Base-by-base conservation (phyloP, 2,888 invertebrate species). In the Plebejus argus region DNA sequence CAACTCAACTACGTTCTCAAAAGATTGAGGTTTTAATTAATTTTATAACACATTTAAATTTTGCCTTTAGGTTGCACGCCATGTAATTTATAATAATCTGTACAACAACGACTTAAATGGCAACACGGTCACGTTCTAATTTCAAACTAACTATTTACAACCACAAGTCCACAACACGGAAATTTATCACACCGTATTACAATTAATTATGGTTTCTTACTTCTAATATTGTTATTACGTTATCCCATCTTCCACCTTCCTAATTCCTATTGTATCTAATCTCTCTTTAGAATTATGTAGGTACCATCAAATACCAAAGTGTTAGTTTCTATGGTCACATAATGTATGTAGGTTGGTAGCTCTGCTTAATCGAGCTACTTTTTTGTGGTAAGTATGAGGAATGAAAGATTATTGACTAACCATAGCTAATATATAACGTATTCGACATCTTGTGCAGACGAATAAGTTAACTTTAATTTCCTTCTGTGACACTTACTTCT, bases 51-150 rank as follows among this genome's bases (percentile, higher is more conserved):
- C 10, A 66, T 66, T 66, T 23, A 66, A 23, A 66, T 23, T 66
- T n/a, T n/a, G n/a, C n/a, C n/a, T n/a, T n/a, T 28, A 66, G 28
- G 3, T 28, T 66, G 23, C 28, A 15, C 33, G 28, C 33, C 18
- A 33, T 33, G 28, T 66, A 23, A 61, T 39, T 39, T 71, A 72
- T 20, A 72, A 45, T 7, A 20, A 49, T 23, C 18, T 23, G 15
- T 74, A 74, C 23, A 74, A 74, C 74, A 74, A 18, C 53, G 49
- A 33, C 18, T 74, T 53, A 74, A 39, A 74, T 74, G 28, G 49
- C 72, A 74, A 74, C 53, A 74, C 7, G 23, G 49, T 74, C 53
- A 74, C 49, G 74, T 74, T 74, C 45, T 53, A 49, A 74, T 74
- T 74, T 49, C 74, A 74, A 74, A 53, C 23, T 45, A 49, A 15